Percentiles rank a stretch among this genome's conserved stretches.
Conservation (phyloP, 2,888 invertebrate species). For the Drosophila melanosoma region DNA sequence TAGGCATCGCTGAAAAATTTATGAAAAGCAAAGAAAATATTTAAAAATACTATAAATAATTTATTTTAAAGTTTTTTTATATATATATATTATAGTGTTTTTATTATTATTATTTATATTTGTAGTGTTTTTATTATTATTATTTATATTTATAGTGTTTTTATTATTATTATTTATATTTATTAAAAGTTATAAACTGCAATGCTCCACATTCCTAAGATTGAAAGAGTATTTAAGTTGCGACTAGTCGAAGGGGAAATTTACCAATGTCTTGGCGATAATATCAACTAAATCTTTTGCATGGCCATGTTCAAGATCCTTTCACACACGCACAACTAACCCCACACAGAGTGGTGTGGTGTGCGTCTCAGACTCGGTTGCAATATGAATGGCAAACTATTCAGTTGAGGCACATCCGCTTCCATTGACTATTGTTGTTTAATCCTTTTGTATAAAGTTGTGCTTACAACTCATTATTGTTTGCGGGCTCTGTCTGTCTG, state of each 20-base stretch:
- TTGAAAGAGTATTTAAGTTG: slow-evolving; percentile 12
- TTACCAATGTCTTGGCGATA: slow-evolving; percentile 50
- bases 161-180: no score
- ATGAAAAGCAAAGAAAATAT: no score
- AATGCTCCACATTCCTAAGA: neutral
- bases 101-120: no score
- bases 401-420: slow-evolving; percentile 47
- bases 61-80: no score
- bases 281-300: slow-evolving; percentile 76
- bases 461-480: slow-evolving; percentile 79
- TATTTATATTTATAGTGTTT: no score
- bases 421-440: slow-evolving; percentile 71
- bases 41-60: no score
- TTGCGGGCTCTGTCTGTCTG: slow-evolving; percentile 33
- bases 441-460: slow-evolving; percentile 77
- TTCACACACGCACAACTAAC: slow-evolving; percentile 13
- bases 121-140: no score
- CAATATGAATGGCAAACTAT: slow-evolving; percentile 53
- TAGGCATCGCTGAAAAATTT: neutral
- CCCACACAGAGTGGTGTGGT: neutral
- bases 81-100: no score
- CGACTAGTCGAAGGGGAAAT: neutral
- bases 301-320: slow-evolving; percentile 38
- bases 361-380: neutral
- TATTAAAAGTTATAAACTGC: no score